Evolutionary conservation across 2,888 invertebrate species (phyloP), one percentile per base, ranked within the genome.

Genomic region (Drosophila kanekoi): DNA sequence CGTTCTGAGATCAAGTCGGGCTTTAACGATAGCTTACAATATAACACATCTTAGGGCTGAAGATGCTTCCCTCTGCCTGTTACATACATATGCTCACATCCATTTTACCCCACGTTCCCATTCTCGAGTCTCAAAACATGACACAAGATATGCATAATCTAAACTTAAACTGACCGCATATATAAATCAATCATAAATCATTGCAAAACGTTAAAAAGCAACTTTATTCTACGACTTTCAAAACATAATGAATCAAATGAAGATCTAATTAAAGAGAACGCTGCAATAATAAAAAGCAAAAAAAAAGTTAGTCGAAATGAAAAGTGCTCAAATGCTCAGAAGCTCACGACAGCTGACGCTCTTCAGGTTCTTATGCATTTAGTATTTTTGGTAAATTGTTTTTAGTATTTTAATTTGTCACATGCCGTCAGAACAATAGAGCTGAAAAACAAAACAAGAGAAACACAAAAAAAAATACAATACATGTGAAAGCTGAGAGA

Each of bases 341-440:
- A 40, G 43, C 23, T 8, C 47, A 20, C 6, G 23, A 5, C 28
- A 67, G 9, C 43, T 43, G 41, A 58, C 54, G 32, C 28, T 54
- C 20, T 43, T 44, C 20, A 48, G 40, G 5, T 14, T 9, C 47
- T 47, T 16, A 52, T 51, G 53, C 47, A 35, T 64, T 70, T 53
- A 47, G 54, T 58, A 52, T 63, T 61, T 64, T 60, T 9, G 18
- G 32, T 37, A 66, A 71, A 57, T 73, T 62, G 40, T 83, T 80
- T 71, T 76, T 40, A 48, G 53, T 16, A 81, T 71, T 81, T 87
- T 87, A 87, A 81, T 81, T 81, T 87, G 85, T 74, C 66, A 49
- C 79, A 74, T 68, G 59, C 61, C 57, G 58, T 40, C 59, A 40
- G 37, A 14, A n/a, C 16, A 23, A 47, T n/a, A 20, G 23, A 47